Conservation (phyloP, 2,797 vertebrate species). For the Tarsius wallacei region DNA sequence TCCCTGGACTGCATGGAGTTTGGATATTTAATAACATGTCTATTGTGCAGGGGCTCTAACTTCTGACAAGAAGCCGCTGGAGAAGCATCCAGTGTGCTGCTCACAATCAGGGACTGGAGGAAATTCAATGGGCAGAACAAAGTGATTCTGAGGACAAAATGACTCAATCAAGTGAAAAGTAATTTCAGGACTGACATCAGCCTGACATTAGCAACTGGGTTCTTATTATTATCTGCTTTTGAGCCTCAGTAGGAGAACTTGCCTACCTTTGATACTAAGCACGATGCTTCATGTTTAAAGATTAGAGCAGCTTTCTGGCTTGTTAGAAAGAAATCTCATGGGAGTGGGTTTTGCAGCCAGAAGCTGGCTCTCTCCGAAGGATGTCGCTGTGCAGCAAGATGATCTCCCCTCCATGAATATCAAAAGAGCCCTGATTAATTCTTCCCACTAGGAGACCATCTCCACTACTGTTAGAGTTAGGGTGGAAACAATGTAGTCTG, state of each 20-base stretch:
- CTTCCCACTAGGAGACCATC: slow-evolving; percentile 81
- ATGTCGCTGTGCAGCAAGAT: slow-evolving; percentile 75
- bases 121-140: slow-evolving; percentile 64
- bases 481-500: slow-evolving; percentile 88
- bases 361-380: slow-evolving; percentile 68
- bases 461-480: slow-evolving; percentile 76
- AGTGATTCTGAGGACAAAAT: slow-evolving; percentile 77
- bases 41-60: neutral
- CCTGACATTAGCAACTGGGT: slow-evolving; percentile 73
- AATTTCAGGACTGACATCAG: slow-evolving; percentile 71
- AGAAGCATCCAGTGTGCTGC: neutral
- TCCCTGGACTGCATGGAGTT: fast-evolving
- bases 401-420: slow-evolving; percentile 76
- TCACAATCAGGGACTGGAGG: neutral
- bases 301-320: slow-evolving; percentile 82
- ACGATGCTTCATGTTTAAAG: slow-evolving; percentile 78
- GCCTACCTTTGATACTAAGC: slow-evolving; percentile 78
- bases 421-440: slow-evolving; percentile 86
- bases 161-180: slow-evolving; percentile 76
- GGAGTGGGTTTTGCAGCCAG: slow-evolving; percentile 75
- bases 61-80: slow-evolving; percentile 36
- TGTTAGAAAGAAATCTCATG: slow-evolving; percentile 68
- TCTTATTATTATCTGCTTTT: slow-evolving; percentile 79
- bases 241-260: slow-evolving; percentile 74
- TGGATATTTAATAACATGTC: neutral